These are phyloP conservation scores for Drymodes brunneopygia DNA, from an alignment of 2,113 vertebrate species.

Conservation along the genomic window DNA sequence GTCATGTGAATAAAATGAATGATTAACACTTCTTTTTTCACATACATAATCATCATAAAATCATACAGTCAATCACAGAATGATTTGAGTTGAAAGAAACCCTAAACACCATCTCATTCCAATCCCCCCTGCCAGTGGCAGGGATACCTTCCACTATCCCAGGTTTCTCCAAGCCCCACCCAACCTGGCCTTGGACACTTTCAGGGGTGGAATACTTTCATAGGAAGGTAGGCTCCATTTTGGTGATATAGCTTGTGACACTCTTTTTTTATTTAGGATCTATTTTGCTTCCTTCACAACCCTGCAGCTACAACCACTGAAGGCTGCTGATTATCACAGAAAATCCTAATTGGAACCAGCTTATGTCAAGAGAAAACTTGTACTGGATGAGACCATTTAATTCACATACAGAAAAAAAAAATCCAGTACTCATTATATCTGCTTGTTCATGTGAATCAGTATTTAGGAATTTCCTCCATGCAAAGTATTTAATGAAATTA, in stretches of 20 bases:
- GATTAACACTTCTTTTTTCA: not conserved
- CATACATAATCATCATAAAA: no score
- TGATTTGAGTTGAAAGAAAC: not conserved
- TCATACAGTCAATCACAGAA: not conserved
- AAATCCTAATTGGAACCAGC: not conserved
- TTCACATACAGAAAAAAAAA: not conserved
- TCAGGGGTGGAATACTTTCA: not conserved
- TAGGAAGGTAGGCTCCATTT: not conserved
- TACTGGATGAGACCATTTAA: not conserved
- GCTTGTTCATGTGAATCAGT: not conserved
- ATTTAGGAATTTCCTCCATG: not conserved
- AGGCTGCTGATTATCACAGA: not conserved
- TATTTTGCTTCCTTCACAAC: not conserved
- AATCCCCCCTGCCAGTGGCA: accelerated
- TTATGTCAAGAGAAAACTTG: not conserved
- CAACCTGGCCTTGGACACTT: not conserved
- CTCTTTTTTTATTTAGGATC: not conserved
- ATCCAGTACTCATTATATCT: not conserved
- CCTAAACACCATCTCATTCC: not conserved
- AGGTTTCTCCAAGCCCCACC: not conserved
- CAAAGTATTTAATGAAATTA: not conserved
- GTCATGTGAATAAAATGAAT: not conserved
- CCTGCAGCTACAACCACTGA: not conserved
- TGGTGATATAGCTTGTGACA: not conserved
- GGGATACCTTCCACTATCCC: not conserved